Conservation (phyloP, 2,113 vertebrate species). For the Chroicocephalus ridibundus region DNA sequence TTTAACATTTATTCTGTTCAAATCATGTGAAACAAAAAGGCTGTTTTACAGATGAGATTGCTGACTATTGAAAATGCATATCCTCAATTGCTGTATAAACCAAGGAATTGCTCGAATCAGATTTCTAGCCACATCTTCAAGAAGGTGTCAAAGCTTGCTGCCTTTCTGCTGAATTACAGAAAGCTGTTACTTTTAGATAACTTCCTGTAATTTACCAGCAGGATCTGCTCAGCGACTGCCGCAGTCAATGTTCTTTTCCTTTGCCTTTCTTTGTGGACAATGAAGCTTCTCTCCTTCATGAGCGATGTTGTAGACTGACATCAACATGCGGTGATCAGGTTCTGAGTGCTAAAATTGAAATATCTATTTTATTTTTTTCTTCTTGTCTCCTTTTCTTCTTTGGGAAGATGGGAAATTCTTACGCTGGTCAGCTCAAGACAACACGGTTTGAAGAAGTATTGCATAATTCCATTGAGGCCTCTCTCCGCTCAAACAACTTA, state of each 20-base stretch:
- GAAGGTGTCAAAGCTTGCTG: conserved; percentile 47
- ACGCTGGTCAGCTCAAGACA: conserved; percentile 91
- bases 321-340: neutral
- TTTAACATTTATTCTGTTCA: neutral
- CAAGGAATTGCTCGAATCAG: neutral
- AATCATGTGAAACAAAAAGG: neutral
- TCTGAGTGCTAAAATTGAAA: conserved; percentile 9
- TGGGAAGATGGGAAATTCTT: conserved; percentile 93
- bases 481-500: conserved; percentile 90
- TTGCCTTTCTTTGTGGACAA: conserved; percentile 16
- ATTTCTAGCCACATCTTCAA: conserved; percentile 12
- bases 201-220: conserved; percentile 75
- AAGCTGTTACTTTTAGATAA: conserved; percentile 68
- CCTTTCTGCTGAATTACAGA: conserved; percentile 29
- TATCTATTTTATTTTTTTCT: neutral
- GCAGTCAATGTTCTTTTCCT: conserved; percentile 27
- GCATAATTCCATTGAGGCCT: conserved; percentile 96
- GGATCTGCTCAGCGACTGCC: conserved; percentile 12
- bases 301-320: neutral
- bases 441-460: conserved; percentile 94
- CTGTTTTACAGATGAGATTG: neutral
- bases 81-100: neutral
- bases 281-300: neutral
- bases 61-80: neutral
- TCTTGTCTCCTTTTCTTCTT: neutral